Percentiles rank a stretch among this genome's conserved stretches.
These are phyloP conservation scores for Listronotus oregonensis DNA, from an alignment of 1,140 invertebrate genomes.

Conservation along the genomic window DNA sequence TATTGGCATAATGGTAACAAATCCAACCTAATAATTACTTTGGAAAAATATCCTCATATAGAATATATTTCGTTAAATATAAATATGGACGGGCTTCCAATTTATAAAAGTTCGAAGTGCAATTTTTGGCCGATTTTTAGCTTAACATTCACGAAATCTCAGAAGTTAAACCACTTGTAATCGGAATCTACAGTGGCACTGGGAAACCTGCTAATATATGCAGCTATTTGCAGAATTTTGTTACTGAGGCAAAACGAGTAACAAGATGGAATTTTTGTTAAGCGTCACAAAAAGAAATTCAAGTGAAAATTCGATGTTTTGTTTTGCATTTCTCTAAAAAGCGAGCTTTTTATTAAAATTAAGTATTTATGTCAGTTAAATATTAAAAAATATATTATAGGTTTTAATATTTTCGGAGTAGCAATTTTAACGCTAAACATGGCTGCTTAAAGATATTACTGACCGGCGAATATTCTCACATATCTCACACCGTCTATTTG, in stretches of 20 bases:
- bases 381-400: constrained; percentile 1
- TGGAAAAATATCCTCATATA: no score
- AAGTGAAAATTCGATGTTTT: constrained; percentile 38
- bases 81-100: constrained; percentile 11
- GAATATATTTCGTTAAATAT: no score
- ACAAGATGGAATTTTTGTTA: constrained; percentile 5
- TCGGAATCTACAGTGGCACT: constrained; percentile 36
- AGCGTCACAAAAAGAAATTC: constrained; percentile 19
- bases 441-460: constrained; percentile 40
- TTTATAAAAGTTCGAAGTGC: constrained; percentile 42
- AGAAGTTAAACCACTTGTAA: constrained; percentile 7
- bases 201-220: constrained; percentile 34
- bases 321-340: constrained; percentile 1
- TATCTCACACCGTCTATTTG: constrained; percentile 42
- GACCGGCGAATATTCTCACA: constrained; percentile 42
- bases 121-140: constrained; percentile 47
- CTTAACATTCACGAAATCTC: constrained; percentile 36
- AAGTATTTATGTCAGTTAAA: constrained; percentile 3
- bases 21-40: no score
- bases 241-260: constrained; percentile 23
- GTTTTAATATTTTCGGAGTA: constrained; percentile 15
- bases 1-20: constrained; percentile 19
- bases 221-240: constrained; percentile 28
- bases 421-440: constrained; percentile 41
- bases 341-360: background rate